Percentiles rank a stretch among this genome's conserved stretches.
These are phyloP conservation scores for Crotalus helleri DNA, from an alignment of 2,113 vertebrate species.

Conservation along the genomic window DNA sequence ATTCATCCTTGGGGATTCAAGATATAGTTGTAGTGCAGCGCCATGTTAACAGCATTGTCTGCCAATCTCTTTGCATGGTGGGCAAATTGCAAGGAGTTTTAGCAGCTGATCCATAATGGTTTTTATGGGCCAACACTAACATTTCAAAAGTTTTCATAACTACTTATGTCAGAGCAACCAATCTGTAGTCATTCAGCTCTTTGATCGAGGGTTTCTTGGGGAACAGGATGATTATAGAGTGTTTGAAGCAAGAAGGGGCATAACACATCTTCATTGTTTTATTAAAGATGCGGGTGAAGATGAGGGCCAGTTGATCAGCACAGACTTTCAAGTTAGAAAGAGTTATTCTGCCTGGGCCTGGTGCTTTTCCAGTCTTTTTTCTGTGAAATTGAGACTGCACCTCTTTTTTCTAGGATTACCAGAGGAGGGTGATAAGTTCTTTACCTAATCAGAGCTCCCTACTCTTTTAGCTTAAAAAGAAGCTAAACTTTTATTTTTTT, in stretches of 20 bases:
- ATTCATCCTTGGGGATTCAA: background rate
- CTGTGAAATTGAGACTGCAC: background rate
- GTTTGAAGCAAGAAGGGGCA: background rate
- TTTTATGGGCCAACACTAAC: background rate
- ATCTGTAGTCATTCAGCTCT: background rate
- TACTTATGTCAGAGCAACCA: background rate
- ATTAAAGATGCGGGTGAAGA: background rate
- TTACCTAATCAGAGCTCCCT: slow-evolving; percentile 25
- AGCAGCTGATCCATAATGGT: background rate
- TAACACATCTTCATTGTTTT: background rate
- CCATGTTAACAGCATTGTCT: background rate
- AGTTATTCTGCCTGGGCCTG: background rate
- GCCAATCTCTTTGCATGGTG: background rate
- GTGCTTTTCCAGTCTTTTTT: background rate
- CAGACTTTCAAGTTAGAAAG: background rate
- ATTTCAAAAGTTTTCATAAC: background rate
- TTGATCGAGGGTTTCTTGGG: background rate
- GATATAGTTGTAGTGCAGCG: background rate
- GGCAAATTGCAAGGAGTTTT: background rate
- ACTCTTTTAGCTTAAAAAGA: slow-evolving; percentile 32
- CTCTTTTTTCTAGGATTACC: background rate
- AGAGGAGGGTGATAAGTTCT: background rate
- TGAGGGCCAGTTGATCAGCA: background rate
- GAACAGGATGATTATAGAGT: background rate
- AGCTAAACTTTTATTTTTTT: slow-evolving; percentile 42